These are phyloP conservation scores for Actinemys pallida DNA, from an alignment of 2,113 vertebrate species.

Conservation along the genomic window DNA sequence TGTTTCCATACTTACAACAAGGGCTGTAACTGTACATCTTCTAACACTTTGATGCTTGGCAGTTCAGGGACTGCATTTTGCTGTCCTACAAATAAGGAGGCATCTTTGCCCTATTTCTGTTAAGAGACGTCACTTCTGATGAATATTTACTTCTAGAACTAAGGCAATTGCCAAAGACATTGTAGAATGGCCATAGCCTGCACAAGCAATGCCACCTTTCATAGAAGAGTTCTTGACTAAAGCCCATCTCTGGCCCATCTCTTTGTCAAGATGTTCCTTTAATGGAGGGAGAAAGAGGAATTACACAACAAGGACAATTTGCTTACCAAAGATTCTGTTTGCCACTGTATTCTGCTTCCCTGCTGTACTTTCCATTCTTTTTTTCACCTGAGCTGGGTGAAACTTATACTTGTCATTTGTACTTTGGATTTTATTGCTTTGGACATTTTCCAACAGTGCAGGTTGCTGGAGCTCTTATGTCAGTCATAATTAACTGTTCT, in stretches of 20 bases:
- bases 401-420: conserved; percentile 17
- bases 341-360: neutral
- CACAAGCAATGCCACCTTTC: neutral
- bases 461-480: neutral
- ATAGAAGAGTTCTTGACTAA: neutral
- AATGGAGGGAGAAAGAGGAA: neutral
- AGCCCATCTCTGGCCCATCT: neutral
- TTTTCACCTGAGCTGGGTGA: neutral
- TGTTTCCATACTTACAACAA: neutral
- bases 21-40: neutral
- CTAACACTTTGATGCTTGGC: neutral
- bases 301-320: neutral
- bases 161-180: neutral
- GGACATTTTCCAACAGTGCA: conserved; percentile 6
- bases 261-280: neutral
- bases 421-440: conserved; percentile 30
- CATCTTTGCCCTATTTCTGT: neutral
- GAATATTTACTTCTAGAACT: neutral
- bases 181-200: neutral
- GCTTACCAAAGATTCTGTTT: conserved; percentile 1
- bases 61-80: neutral
- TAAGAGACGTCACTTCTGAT: neutral
- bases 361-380: neutral
- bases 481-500: conserved; percentile 35
- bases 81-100: neutral